Conservation (phyloP, 2,888 invertebrate species). For the Chaetogeoica ovagalla region DNA sequence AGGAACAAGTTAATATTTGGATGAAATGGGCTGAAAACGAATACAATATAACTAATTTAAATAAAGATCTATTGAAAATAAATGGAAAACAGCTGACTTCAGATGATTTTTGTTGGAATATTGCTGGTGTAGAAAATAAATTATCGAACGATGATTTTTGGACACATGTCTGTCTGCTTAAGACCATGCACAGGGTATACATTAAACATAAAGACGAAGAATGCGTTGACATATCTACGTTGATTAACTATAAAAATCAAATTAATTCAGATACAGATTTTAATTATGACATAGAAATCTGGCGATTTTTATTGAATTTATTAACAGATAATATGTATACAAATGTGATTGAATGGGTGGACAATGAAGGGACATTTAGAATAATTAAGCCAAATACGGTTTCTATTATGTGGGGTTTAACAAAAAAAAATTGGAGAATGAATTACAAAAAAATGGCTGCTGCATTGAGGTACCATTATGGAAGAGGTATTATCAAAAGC, state of each 20-base stretch:
- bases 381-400: slow-evolving; percentile 36
- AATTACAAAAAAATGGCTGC: slow-evolving; percentile 42
- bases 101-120: slow-evolving; percentile 43
- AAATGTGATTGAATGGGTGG: slow-evolving; percentile 38
- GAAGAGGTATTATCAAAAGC: slow-evolving; percentile 38
- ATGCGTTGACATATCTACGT: slow-evolving; percentile 22
- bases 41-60: slow-evolving; percentile 35
- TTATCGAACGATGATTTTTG: slow-evolving; percentile 39
- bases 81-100: slow-evolving; percentile 34
- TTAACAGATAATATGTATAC: slow-evolving; percentile 29
- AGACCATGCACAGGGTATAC: slow-evolving; percentile 34
- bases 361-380: slow-evolving; percentile 32
- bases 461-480: slow-evolving; percentile 47
- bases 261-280: slow-evolving; percentile 16
- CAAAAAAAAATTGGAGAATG: slow-evolving; percentile 43
- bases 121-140: slow-evolving; percentile 23
- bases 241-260: slow-evolving; percentile 21
- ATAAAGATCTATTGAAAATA: neutral
- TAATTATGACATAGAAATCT: slow-evolving; percentile 26
- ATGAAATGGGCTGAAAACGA: slow-evolving; percentile 30
- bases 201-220: slow-evolving; percentile 18
- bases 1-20: slow-evolving; percentile 34
- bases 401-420: slow-evolving; percentile 39
- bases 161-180: slow-evolving; percentile 37
- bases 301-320: slow-evolving; percentile 42